Evolutionary conservation across 2,797 vertebrate species (phyloP).

Genomic region (Decapterus maruadsi): DNA sequence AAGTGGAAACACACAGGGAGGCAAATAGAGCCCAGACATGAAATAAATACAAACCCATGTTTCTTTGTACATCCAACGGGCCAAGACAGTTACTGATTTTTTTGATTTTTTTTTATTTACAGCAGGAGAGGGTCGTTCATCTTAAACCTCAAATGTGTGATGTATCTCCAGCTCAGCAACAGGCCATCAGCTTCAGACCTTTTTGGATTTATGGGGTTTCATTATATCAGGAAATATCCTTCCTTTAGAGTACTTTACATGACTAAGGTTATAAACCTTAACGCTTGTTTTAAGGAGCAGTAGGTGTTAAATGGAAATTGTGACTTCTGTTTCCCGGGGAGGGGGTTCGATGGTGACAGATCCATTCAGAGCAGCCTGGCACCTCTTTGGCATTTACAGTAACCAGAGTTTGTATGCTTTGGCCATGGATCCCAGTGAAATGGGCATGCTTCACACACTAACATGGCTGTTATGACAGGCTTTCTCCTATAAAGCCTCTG

Average conservation of each 20-base stretch:
- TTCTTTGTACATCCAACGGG: constrained; percentile 31
- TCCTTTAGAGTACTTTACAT: constrained; percentile 13
- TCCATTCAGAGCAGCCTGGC: constrained; percentile 58
- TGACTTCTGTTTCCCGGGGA: constrained; percentile 49
- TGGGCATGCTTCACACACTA: constrained; percentile 53
- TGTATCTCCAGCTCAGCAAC: constrained; percentile 9
- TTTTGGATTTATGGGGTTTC: constrained; percentile 24
- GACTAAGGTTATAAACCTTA: constrained; percentile 20
- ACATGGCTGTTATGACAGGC: constrained; percentile 71
- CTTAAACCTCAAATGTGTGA: constrained; percentile 7
- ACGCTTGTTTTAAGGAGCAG: constrained; percentile 41
- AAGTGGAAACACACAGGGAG: background rate
- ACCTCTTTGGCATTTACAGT: constrained; percentile 65
- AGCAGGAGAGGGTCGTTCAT: constrained; percentile 41
- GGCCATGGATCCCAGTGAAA: constrained; percentile 59
- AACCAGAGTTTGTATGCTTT: constrained; percentile 71
- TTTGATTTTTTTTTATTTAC: constrained; percentile 49
- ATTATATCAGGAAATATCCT: constrained; percentile 20
- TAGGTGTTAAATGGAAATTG: constrained; percentile 69
- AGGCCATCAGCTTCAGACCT: constrained; percentile 20
- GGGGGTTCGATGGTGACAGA: constrained; percentile 54
- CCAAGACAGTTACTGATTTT: constrained; percentile 45
- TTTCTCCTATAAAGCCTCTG: constrained; percentile 63
- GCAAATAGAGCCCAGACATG: constrained; percentile 25
- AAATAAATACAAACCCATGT: constrained; percentile 5